Evolutionary conservation across 2,888 invertebrate species (phyloP).

Genomic region (Lasioglossum oenotherae): DNA sequence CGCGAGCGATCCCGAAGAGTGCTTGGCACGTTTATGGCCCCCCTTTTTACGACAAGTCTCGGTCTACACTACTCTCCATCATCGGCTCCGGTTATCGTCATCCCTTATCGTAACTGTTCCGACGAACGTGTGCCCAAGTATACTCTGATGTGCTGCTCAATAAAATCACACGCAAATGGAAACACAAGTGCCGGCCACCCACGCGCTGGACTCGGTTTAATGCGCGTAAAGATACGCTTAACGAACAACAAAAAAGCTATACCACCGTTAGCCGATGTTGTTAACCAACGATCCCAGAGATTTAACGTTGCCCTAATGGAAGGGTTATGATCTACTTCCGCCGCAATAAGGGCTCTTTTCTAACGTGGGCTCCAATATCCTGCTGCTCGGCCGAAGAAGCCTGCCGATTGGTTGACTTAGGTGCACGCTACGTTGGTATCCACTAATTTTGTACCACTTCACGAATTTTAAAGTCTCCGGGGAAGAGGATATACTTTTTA

Average conservation of each 20-base stretch:
- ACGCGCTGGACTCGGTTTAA: not conserved
- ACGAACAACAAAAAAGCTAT: conserved; percentile 15
- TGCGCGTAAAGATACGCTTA: not conserved
- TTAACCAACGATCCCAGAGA: not conserved
- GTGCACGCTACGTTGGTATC: not conserved
- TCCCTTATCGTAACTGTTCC: conserved; percentile 49
- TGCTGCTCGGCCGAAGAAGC: not conserved
- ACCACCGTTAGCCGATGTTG: conserved; percentile 10
- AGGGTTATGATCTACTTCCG: not conserved
- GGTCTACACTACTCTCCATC: conserved; percentile 66
- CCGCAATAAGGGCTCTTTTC: conserved; percentile 11
- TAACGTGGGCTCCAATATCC: not conserved
- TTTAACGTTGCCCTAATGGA: conserved; percentile 1
- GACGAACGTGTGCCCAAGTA: conserved; percentile 17
- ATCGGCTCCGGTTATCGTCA: conserved; percentile 60
- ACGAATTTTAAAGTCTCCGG: not conserved
- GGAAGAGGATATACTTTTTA: not conserved
- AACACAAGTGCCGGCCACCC: not conserved
- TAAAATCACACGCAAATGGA: conserved; percentile 38
- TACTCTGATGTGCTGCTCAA: conserved; percentile 9
- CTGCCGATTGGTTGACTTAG: not conserved
- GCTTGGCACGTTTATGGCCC: conserved; percentile 64
- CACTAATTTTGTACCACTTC: not conserved
- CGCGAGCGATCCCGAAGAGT: conserved; percentile 64
- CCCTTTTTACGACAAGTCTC: conserved; percentile 63